Conservation (phyloP, 2,113 vertebrate genomes). For the Chinchilla lanigera region DNA sequence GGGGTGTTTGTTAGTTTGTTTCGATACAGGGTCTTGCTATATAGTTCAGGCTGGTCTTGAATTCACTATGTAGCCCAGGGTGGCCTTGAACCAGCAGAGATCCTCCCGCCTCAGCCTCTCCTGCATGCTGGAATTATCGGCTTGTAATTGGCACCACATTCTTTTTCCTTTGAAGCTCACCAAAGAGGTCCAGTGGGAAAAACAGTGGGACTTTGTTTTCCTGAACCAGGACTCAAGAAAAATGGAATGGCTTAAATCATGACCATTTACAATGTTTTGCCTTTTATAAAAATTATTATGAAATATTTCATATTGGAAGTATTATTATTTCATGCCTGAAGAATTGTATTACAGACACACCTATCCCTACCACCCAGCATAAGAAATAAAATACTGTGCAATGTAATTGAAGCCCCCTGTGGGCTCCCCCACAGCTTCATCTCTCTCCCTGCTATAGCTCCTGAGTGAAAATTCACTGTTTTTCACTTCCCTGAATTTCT, state of each 20-base stretch:
- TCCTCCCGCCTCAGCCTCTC: background rate
- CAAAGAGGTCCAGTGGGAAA: background rate
- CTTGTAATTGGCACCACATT: background rate
- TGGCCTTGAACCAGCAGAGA: background rate
- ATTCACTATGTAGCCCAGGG: background rate
- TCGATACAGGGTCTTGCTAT: background rate
- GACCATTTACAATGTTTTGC: background rate
- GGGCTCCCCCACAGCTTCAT: background rate
- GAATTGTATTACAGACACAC: constrained; percentile 43
- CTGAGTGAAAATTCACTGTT: background rate
- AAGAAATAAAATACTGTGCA: constrained; percentile 16
- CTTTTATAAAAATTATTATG: constrained; percentile 17
- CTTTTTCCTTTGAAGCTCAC: background rate
- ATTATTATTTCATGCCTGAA: constrained; percentile 29
- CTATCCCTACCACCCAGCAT: background rate
- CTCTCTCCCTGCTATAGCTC: background rate
- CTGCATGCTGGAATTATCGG: background rate
- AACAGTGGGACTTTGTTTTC: background rate
- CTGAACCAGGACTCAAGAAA: background rate
- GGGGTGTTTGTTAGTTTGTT: background rate
- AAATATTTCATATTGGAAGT: constrained; percentile 36
- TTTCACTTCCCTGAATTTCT: constrained; percentile 42
- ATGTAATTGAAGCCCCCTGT: background rate
- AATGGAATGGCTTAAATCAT: background rate
- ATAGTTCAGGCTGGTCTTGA: background rate